Evolutionary conservation across 1,140 invertebrate species (phyloP), one percentile per base, ranked within the genome.

Genomic region (Zaprionus ornatus): DNA sequence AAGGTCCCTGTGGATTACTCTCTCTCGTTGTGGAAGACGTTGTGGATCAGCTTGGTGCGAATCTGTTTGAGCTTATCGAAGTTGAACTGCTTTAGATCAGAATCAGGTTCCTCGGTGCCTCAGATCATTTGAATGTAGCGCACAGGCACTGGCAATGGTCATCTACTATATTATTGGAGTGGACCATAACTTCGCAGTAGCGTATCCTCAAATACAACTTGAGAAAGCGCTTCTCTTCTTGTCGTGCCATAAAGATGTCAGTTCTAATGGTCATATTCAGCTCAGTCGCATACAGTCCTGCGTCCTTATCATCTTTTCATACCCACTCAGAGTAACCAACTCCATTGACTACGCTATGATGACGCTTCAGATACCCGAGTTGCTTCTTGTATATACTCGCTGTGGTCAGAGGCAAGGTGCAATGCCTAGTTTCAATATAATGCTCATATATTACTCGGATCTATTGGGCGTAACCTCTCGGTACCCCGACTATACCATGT

Each of bases 11-110:
- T 10, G 17, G 0, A 21, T 4, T 55, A 59, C 56, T 59, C 3
- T 45, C 54, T 93, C 23, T 94, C 93, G 79, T 96, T 94, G 66
- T 95, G 94, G 42, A 93, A 92, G 4, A 96, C 94, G 19, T 94
- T 93, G 65, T 95, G 94, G 59, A 95, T 93, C 13, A 96, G 83
- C 92, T 97, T 97, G 7, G 95, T 95, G 73, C 96, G 94, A 42
- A 95, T 92, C 74, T 96, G 94, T 25, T 94, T 94, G 50, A 95
- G 95, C 2, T 94, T 94, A 45, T 94, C 95, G 92, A 95, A 97
- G 79, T 95, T 95, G 82, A 97, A 97, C 72, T 97, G 95, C 76
- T 97, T 96, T n/a, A 97, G 87, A 96, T 96, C 1, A 97, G 91
- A 62, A 97, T 95, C 3, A 98, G 93, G 91, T 96, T 95, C 15